Percentiles rank a stretch among this genome's conserved stretches.
phyloP scores from a whole-genome alignment of 2,888 invertebrate genomes.

The Macrosiphum euphorbiae region DNA sequence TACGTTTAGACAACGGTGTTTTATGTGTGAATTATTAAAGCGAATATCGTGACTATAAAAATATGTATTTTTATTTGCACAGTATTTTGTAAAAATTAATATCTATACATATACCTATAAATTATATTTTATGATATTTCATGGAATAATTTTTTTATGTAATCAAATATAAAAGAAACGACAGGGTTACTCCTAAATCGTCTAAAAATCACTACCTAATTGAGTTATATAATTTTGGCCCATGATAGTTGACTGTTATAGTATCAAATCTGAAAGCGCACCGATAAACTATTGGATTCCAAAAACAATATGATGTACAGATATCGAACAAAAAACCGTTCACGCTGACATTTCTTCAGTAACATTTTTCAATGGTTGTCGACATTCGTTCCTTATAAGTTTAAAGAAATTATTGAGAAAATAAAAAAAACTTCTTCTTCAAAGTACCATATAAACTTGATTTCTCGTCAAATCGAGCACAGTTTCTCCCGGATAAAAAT shows the following conservation, averaged over 20 bases:
- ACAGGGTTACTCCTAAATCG: accelerated
- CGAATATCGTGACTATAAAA: background rate
- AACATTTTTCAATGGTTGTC: background rate
- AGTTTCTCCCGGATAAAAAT: background rate
- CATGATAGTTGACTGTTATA: background rate
- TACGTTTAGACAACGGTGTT: background rate
- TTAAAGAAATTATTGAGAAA: background rate
- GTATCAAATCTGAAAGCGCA: background rate
- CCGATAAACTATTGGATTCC: background rate
- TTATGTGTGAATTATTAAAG: background rate
- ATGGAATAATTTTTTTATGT: background rate
- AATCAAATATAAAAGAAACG: background rate
- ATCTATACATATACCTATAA: background rate
- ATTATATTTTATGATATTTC: background rate
- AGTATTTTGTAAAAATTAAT: background rate
- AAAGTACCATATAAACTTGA: background rate
- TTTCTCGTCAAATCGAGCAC: background rate
- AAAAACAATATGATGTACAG: background rate
- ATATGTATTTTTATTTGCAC: background rate
- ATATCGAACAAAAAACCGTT: background rate
- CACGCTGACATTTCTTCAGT: background rate
- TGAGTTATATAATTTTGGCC: background rate
- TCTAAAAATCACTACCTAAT: background rate
- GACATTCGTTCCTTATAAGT: background rate
- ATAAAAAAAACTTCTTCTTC: background rate